These are phyloP conservation scores for Ceratosolen fusciceps DNA, from an alignment of 1,140 invertebrate genomes.

Conservation along the genomic window DNA sequence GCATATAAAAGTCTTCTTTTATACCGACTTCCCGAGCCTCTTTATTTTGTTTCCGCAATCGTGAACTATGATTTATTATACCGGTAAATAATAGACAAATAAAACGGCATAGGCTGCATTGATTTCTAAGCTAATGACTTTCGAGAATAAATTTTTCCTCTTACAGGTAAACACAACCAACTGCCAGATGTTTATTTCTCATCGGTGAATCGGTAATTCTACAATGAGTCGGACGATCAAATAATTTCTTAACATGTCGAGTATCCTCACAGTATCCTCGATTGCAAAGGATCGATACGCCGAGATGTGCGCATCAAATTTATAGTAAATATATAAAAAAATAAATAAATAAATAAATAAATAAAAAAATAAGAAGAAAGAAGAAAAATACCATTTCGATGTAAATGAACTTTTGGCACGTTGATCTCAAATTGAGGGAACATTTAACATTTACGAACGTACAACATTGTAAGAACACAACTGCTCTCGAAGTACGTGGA, in stretches of 20 bases:
- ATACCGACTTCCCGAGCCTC: background rate
- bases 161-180: background rate
- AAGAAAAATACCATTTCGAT: too few relatives aligned
- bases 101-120: background rate
- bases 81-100: background rate
- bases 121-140: background rate
- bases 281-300: slow-evolving; percentile 7
- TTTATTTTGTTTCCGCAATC: background rate
- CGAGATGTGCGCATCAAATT: too few relatives aligned
- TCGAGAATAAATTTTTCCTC: slow-evolving; percentile 1
- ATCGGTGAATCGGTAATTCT: background rate
- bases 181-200: too few relatives aligned
- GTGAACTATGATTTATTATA: background rate
- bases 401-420: too few relatives aligned
- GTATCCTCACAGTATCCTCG: background rate
- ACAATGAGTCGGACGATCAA: background rate
- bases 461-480: too few relatives aligned
- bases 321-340: background rate
- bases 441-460: too few relatives aligned
- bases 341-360: too few relatives aligned
- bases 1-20: background rate
- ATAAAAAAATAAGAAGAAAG: too few relatives aligned
- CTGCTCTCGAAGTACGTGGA: too few relatives aligned
- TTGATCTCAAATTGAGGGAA: too few relatives aligned
- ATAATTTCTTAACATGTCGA: background rate